Conservation (phyloP, 2,888 invertebrate species). For the Epirrhoe alternata region DNA sequence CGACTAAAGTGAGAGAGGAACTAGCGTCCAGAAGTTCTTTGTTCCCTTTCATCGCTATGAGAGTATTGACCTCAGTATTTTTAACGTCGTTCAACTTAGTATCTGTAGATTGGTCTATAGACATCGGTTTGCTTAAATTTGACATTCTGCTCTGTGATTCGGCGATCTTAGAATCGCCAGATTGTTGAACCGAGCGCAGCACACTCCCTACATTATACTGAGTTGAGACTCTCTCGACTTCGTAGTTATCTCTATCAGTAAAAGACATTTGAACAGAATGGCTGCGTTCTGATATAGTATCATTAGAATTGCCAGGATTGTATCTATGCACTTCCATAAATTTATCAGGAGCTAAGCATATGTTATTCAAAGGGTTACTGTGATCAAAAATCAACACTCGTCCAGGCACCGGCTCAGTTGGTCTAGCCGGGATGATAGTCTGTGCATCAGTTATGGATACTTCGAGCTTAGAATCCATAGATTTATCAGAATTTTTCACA, state of each 20-base stretch:
- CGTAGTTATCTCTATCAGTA: constrained; percentile 26
- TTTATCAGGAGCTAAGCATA: constrained; percentile 54
- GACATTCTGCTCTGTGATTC: constrained; percentile 43
- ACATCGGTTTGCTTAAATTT: constrained; percentile 46
- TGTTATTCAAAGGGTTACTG: constrained; percentile 71
- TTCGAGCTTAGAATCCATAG: constrained; percentile 28
- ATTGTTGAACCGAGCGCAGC: constrained; percentile 31
- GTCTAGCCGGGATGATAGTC: neutral
- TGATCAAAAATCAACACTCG: constrained; percentile 67
- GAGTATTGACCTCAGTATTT: constrained; percentile 65
- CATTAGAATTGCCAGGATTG: constrained; percentile 49
- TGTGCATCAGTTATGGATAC: neutral
- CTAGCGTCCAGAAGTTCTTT: constrained; percentile 61
- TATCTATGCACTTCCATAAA: constrained; percentile 58
- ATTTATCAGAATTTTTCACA: constrained; percentile 19
- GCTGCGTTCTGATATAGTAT: constrained; percentile 28
- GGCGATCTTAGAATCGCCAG: constrained; percentile 40
- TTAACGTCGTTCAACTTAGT: constrained; percentile 45
- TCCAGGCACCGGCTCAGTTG: constrained; percentile 16
- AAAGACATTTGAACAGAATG: constrained; percentile 18
- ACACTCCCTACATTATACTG: constrained; percentile 37
- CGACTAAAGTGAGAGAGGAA: constrained; percentile 70
- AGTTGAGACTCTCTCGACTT: constrained; percentile 36
- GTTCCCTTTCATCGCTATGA: constrained; percentile 70
- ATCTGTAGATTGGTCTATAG: constrained; percentile 53